phyloP scores from a whole-genome alignment of 2,113 vertebrate genomes.

The Emydocephalus ijimae region DNA sequence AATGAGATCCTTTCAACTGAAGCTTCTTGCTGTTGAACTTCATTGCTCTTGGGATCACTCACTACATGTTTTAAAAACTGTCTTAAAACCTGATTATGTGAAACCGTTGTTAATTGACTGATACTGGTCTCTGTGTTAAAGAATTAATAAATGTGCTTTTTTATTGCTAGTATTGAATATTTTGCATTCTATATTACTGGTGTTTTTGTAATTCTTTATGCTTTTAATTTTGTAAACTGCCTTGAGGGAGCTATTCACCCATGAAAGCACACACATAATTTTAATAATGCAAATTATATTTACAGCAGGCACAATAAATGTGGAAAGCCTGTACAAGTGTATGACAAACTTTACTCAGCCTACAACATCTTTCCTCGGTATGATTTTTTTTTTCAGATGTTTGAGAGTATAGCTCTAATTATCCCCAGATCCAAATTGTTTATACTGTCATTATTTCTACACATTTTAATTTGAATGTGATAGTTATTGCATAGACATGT shows the following conservation, averaged over 20 bases:
- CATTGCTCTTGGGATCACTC: neutral
- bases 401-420: neutral
- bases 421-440: neutral
- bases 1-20: neutral
- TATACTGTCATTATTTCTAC: neutral
- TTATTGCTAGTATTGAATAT: neutral
- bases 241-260: neutral
- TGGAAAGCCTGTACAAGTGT: neutral
- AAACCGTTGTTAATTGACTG: neutral
- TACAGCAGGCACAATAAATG: neutral
- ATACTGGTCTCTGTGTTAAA: neutral
- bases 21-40: neutral
- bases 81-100: neutral
- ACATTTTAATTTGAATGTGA: slow-evolving; percentile 33
- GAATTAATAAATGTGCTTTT: neutral
- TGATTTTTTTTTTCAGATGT: neutral
- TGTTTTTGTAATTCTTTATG: neutral
- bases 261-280: neutral
- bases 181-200: neutral
- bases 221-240: neutral
- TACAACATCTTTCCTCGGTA: neutral
- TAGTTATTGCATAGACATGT: neutral
- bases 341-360: neutral
- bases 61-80: neutral
- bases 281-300: neutral